These are phyloP conservation scores for Anoncus sp. DNA, from an alignment of 2,888 invertebrate species.

Conservation along the genomic window DNA sequence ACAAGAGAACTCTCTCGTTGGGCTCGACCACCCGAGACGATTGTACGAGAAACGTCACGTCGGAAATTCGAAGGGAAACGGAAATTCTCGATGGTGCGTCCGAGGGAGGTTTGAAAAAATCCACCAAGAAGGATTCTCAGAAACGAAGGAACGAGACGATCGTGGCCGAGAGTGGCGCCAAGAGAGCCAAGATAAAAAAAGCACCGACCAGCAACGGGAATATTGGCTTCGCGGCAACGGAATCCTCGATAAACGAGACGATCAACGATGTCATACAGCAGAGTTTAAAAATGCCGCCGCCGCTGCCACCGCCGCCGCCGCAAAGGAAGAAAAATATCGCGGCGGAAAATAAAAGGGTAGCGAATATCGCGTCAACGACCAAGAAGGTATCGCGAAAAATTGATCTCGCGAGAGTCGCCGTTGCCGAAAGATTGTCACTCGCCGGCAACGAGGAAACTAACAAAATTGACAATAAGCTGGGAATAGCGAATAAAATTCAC, in stretches of 20 bases:
- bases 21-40: slow-evolving; percentile 69
- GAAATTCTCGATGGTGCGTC: too few species aligned
- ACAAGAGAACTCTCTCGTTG: slow-evolving; percentile 80
- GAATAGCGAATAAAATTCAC: slow-evolving; percentile 66
- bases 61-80: too few species aligned
- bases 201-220: slow-evolving; percentile 74
- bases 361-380: slow-evolving; percentile 70
- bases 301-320: neutral
- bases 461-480: slow-evolving; percentile 61
- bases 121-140: slow-evolving; percentile 61
- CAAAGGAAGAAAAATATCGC: too few species aligned
- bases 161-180: slow-evolving; percentile 71
- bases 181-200: slow-evolving; percentile 78
- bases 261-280: slow-evolving; percentile 80
- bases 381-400: slow-evolving; percentile 83
- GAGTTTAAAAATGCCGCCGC: slow-evolving; percentile 78
- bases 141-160: slow-evolving; percentile 78
- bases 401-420: slow-evolving; percentile 41
- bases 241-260: slow-evolving; percentile 80
- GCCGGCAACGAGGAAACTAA: slow-evolving; percentile 52
- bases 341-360: slow-evolving; percentile 66
- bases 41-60: slow-evolving; percentile 8
- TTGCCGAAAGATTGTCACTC: neutral
- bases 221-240: slow-evolving; percentile 70
- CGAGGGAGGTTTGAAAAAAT: slow-evolving; percentile 66